Conservation (phyloP, 30 jellyfish, hydroid and myxozoan species). For the Hydra vulgaris region DNA sequence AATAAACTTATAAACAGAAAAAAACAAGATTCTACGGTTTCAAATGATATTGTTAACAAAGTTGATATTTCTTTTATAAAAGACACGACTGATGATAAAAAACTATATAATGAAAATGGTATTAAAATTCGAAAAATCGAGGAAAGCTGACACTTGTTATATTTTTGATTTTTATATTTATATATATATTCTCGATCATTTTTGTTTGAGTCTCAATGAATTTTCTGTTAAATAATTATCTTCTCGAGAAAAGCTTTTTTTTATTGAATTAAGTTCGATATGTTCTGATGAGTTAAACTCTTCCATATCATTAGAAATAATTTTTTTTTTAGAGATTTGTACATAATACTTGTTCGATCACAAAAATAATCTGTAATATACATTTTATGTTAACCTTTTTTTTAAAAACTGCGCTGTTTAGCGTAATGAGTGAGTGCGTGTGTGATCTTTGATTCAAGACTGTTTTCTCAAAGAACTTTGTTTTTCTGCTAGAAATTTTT, state of each 20-base stretch:
- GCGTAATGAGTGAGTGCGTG: too few relatives aligned
- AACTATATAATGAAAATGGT: background rate
- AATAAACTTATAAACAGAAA: constrained; percentile 6
- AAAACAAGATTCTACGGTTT: background rate
- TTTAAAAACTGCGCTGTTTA: too few relatives aligned
- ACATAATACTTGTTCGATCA: background rate
- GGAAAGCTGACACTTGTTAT: background rate
- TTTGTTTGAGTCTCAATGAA: background rate
- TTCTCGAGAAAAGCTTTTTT: background rate
- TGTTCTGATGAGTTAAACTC: background rate
- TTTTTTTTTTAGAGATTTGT: background rate
- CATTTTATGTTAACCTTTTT: too few relatives aligned
- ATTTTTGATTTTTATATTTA: too few relatives aligned
- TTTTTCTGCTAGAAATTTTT: too few relatives aligned
- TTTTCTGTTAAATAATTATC: background rate
- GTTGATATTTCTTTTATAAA: background rate
- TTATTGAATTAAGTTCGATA: background rate
- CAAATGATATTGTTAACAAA: background rate
- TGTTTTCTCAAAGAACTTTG: too few relatives aligned
- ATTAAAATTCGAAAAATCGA: background rate
- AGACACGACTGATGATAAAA: background rate
- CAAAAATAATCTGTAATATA: background rate
- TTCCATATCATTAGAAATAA: background rate
- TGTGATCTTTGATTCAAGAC: too few relatives aligned
- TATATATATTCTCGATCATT: background rate